These are phyloP conservation scores for Characodon lateralis DNA, from an alignment of 2,797 vertebrate genomes.

Conservation along the genomic window DNA sequence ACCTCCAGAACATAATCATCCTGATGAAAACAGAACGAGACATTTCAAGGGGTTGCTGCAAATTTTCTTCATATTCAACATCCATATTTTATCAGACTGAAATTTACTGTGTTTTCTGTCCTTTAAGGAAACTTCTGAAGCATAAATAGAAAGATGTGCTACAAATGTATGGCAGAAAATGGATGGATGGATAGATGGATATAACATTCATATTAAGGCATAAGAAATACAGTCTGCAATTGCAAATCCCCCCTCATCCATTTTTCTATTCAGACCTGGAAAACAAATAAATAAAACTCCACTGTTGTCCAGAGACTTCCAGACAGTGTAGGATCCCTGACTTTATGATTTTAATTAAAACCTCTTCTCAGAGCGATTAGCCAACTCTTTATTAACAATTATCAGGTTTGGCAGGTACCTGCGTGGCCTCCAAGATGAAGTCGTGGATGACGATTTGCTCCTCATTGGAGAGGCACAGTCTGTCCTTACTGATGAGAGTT, in stretches of 20 bases:
- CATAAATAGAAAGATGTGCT: not conserved
- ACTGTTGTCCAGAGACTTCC: not conserved
- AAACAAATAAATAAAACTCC: not conserved
- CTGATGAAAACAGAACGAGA: conserved; percentile 68
- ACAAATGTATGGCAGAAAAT: not conserved
- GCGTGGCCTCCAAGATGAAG: conserved; percentile 98
- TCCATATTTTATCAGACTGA: not conserved
- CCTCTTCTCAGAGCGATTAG: not conserved
- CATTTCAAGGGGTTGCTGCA: not conserved
- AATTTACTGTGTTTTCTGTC: not conserved
- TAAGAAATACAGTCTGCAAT: not conserved
- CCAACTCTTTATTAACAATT: not conserved
- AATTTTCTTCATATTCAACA: not conserved
- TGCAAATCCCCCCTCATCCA: not conserved
- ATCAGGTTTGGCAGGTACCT: conserved; percentile 76
- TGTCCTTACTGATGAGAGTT: conserved; percentile 99
- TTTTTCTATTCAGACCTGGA: not conserved
- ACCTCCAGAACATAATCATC: conserved; percentile 99
- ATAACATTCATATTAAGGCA: not conserved
- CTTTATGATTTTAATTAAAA: not conserved
- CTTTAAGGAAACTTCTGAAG: not conserved
- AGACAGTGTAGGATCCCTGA: not conserved
- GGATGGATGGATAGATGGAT: not conserved
- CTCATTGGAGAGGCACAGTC: conserved; percentile 97
- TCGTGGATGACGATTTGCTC: conserved; percentile 99